phyloP scores from a whole-genome alignment of 2,888 invertebrate genomes.

The Herminia tarsipennalis region DNA sequence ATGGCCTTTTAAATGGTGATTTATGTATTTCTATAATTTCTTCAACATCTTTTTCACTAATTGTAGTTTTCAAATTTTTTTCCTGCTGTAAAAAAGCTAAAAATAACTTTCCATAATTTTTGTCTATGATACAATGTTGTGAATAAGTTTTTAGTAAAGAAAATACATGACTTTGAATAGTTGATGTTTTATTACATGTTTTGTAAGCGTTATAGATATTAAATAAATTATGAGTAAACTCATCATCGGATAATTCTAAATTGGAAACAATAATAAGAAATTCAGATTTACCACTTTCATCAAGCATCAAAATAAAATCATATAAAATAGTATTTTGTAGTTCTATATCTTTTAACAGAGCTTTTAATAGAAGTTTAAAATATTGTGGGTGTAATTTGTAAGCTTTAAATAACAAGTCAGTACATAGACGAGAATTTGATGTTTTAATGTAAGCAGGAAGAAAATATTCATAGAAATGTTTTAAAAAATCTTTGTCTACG shows the following conservation, averaged over 20 bases:
- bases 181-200: slow-evolving; percentile 50
- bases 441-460: slow-evolving; percentile 53
- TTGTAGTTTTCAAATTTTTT: slow-evolving; percentile 29
- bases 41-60: slow-evolving; percentile 37
- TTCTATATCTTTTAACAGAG: slow-evolving; percentile 51
- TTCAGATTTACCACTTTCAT: slow-evolving; percentile 30
- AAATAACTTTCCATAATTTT: slow-evolving; percentile 62
- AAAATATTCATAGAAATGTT: slow-evolving; percentile 47
- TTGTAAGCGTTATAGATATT: slow-evolving; percentile 61
- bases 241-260: slow-evolving; percentile 45
- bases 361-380: slow-evolving; percentile 49
- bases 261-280: slow-evolving; percentile 48
- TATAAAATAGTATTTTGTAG: slow-evolving; percentile 54
- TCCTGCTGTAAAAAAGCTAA: slow-evolving; percentile 57
- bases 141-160: slow-evolving; percentile 42
- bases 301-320: slow-evolving; percentile 53
- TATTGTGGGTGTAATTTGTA: slow-evolving; percentile 39
- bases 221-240: slow-evolving; percentile 57
- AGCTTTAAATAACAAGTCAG: slow-evolving; percentile 59
- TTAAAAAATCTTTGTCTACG: slow-evolving; percentile 40
- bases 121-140: slow-evolving; percentile 47
- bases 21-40: slow-evolving; percentile 56
- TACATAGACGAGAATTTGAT: slow-evolving; percentile 48
- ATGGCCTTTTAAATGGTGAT: slow-evolving; percentile 65
- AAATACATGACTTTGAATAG: slow-evolving; percentile 53